Evolutionary conservation across 2,888 invertebrate species (phyloP).

Genomic region (Euzophera pinguis): DNA sequence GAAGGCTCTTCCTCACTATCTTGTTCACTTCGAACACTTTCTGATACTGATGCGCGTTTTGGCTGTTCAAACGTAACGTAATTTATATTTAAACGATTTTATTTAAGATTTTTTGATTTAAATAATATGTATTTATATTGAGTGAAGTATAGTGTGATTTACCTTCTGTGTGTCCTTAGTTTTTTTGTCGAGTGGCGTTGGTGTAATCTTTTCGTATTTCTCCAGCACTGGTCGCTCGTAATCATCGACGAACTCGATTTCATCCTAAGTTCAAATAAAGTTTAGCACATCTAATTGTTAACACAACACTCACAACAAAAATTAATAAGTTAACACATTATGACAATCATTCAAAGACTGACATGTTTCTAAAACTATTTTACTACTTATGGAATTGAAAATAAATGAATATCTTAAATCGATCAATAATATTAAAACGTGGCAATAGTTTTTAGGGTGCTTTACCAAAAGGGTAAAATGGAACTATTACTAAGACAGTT

Average conservation of each 20-base stretch:
- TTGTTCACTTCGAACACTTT: slow-evolving; percentile 65
- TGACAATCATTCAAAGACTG: slow-evolving; percentile 3
- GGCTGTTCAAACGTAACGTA: slow-evolving; percentile 40
- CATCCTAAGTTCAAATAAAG: slow-evolving; percentile 64
- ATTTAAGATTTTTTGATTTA: neutral
- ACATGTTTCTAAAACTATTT: neutral
- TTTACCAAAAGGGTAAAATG: too few species aligned
- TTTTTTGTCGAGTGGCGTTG: slow-evolving; percentile 76
- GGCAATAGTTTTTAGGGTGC: too few species aligned
- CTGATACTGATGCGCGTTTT: slow-evolving; percentile 67
- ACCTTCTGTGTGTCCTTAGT: slow-evolving; percentile 70
- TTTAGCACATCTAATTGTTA: slow-evolving; percentile 60
- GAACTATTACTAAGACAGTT: too few species aligned
- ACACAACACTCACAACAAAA: slow-evolving; percentile 42
- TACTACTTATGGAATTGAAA: neutral
- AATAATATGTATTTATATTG: slow-evolving; percentile 19
- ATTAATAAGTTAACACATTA: slow-evolving; percentile 37
- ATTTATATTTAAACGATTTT: neutral
- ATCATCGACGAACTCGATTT: slow-evolving; percentile 82
- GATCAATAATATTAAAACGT: slow-evolving; percentile 8
- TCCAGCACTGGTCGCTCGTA: slow-evolving; percentile 88
- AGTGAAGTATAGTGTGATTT: slow-evolving; percentile 48
- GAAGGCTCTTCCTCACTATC: slow-evolving; percentile 68
- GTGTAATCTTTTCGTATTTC: slow-evolving; percentile 83
- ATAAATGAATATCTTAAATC: slow-evolving; percentile 1